Conservation (phyloP, 2,113 vertebrate species). For the Anolis carolinensis region DNA sequence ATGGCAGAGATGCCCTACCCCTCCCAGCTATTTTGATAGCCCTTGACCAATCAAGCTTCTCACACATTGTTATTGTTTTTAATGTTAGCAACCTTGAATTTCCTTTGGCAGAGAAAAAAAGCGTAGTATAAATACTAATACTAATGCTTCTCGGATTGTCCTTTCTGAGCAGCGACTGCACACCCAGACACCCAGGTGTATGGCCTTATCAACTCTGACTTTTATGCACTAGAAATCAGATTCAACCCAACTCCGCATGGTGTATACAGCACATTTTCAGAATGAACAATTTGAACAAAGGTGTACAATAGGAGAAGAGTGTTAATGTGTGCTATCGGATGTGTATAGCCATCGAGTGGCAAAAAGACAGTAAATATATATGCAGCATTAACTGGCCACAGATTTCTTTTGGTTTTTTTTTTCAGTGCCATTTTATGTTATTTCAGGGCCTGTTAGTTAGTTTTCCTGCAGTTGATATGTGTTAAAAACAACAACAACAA, state of each 20-base stretch:
- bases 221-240: not conserved
- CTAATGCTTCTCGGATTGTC: too few species aligned
- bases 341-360: constrained; percentile 54
- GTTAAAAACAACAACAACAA: not conserved
- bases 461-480: not conserved
- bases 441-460: constrained; percentile 26
- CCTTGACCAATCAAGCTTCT: too few species aligned
- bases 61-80: too few species aligned
- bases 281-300: constrained; percentile 78
- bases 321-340: constrained; percentile 65
- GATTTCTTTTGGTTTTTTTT: constrained; percentile 53
- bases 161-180: too few species aligned
- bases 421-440: constrained; percentile 30
- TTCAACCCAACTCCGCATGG: constrained; percentile 46
- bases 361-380: constrained; percentile 61
- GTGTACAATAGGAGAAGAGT: constrained; percentile 74
- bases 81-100: too few species aligned
- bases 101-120: too few species aligned
- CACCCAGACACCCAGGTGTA: too few species aligned
- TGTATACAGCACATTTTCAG: constrained; percentile 72
- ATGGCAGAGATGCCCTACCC: too few species aligned
- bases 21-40: too few species aligned
- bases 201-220: too few species aligned
- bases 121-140: too few species aligned
- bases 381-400: constrained; percentile 36